Base-by-base conservation (phyloP, 2,113 vertebrate species). In the Seriola dumerili region DNA sequence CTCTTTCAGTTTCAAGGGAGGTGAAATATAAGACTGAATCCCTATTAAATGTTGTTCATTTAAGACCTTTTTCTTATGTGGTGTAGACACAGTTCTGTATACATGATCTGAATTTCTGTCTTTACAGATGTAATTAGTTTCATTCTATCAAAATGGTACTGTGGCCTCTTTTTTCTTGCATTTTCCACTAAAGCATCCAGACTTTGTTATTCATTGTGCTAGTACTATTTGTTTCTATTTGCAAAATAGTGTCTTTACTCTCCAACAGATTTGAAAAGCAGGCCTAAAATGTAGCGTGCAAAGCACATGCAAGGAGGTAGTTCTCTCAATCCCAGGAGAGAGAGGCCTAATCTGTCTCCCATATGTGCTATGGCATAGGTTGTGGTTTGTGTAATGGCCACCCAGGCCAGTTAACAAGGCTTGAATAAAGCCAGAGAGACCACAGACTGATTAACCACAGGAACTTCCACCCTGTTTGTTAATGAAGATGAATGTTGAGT, bases 351-450 rank as follows among this genome's bases (percentile, higher is more conserved):
- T 89, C 89, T 88, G 87, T 78, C 90, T 89, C 86, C 89, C 84
- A 93, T 76, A 90, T 85, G 83, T 94, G 92, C 76, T 87, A 72
- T 78, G 76, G 78, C 90, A 93, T 85, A 85, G 85, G 89, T 85
- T 88, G 91, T 81, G 81, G 85, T 74, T 83, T 93, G 87, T 84
- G 73, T 88, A 92, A 94, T 74, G 93, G 89, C 34, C 75, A 92
- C 76, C 91, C 90, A 94, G 85, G 93, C 86, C 90, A 95, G 80
- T 90, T 89, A 90, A 86, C 74, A 93, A 88, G 76, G 90, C 90
- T 76, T 77, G 86, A 89, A 79, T 77, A 80, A 90, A 95, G 80
- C 77, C 84, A 88, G 91, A 92, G 85, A 80, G 62, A 81, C 52
- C 90, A 23, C 63, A 85, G 79, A 80, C 81, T 83, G 85, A 91